Evolutionary conservation across 2,113 vertebrate genomes (phyloP).

Genomic region (Lepus americanus): DNA sequence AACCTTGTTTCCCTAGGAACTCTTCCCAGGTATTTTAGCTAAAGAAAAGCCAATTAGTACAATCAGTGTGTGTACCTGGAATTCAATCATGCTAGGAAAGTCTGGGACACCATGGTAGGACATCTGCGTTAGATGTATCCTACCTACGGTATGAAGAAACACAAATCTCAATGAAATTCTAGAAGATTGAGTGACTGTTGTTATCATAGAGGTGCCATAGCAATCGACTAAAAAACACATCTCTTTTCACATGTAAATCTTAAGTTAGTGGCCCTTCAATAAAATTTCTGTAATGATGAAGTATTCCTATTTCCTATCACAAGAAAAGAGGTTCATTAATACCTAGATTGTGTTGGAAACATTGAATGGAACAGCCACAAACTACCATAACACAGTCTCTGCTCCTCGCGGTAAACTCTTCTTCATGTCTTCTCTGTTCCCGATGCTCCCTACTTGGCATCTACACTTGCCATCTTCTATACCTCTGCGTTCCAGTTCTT

Average conservation of each 20-base stretch:
- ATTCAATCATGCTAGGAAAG: not conserved
- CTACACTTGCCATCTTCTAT: not conserved
- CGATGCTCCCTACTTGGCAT: too few relatives aligned
- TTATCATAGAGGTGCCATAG: not conserved
- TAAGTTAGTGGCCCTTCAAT: not conserved
- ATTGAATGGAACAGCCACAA: not conserved
- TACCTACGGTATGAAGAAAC: not conserved
- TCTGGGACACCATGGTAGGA: not conserved
- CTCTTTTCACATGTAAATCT: not conserved
- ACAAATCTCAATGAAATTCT: not conserved
- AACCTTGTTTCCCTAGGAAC: too few relatives aligned
- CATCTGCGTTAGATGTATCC: not conserved
- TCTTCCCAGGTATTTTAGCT: too few relatives aligned
- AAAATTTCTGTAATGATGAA: not conserved
- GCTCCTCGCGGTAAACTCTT: not conserved
- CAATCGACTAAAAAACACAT: not conserved
- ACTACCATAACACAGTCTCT: not conserved
- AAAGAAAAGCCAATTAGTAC: too few relatives aligned
- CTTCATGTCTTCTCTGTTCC: not conserved
- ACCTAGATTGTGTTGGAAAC: not conserved
- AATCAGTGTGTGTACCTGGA: not conserved
- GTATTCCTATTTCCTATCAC: not conserved
- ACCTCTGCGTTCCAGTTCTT: not conserved
- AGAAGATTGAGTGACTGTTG: not conserved
- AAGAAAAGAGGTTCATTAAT: not conserved